Base-by-base conservation (phyloP, 2,888 invertebrate genomes). In the Dilophus febrilis region DNA sequence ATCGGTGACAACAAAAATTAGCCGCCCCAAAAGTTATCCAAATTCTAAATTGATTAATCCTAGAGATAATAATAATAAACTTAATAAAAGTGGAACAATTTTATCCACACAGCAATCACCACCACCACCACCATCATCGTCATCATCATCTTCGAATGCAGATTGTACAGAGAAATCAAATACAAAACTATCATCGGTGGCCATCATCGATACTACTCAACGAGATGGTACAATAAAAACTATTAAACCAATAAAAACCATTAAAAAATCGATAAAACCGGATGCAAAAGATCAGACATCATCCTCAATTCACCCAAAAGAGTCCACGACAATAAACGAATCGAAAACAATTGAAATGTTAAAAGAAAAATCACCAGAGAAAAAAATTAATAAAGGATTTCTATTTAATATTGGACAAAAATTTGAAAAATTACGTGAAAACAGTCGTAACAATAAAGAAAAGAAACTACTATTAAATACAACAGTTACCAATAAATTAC, bases 331-430 rank as follows among this genome's bases (percentile, higher is more conserved):
- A 55, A 58, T 29, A n/a, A n/a, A n/a, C n/a, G n/a, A n/a, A n/a
- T n/a, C n/a, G 62, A 56, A 8, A 52, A 57, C 44, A 42, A 44
- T 18, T 35, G 52, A 13, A 35, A 13, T 12, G 33, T 38, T 33
- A 33, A 37, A 34, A 35, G 56, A 49, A 51, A 64, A 59, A 40
- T 58, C 60, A 0, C 57, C 66, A 7, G 74, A 74, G 52, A 76
- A 75, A 58, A 75, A 76, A 57, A 65, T 71, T 2, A 68, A 64
- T 45, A 61, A 67, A 48, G 71, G 68, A 44, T 65, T 86, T 48
- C 62, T 85, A 31, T 81, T 81, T 53, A 75, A 76, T 1, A 71
- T 85, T 49, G 83, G 86, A 34, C 82, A 81, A 53, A 79, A 77
- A 55, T 67, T 79, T 51, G 80, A 80, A 58, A 80, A 77, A 54